Evolutionary conservation across 1,140 invertebrate species (phyloP), one percentile per base, ranked within the genome.

Genomic region (Drosophila truncata): DNA sequence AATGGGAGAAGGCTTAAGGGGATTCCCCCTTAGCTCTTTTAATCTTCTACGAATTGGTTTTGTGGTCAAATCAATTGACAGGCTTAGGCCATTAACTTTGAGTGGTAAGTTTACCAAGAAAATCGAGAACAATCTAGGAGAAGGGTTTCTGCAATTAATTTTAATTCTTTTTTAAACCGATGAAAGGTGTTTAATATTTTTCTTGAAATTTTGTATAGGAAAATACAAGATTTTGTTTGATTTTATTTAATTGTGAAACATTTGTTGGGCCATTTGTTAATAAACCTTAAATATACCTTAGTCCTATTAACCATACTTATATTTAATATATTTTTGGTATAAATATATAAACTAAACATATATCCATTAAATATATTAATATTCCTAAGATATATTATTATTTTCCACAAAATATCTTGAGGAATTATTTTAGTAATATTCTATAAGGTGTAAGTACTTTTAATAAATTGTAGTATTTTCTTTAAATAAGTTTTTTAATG

Each of bases 21-120:
- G 14, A 67, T 35, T 39, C 25, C n/a, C 25, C 31, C 23, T 25
- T 3, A 18, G 25, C 16, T 11, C n/a, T 2, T 2, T 37, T 1
- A 52, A 71, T 44, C 39, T 74, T 74, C 67, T 61, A 11, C 47
- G 67, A 73, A 76, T 50, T 58, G 52, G 60, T 13, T 76, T 42
- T 66, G 58, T 55, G 52, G 52, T 25, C 20, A 61, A 61, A 61
- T 52, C 44, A 61, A 67, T 13, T 52, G 62, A 50, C 31, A n/a
- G 46, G 35, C 49, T 67, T 52, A 42, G 62, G 35, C 18, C 14
- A 69, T 67, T 67, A 69, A 35, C 20, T 52, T 42, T 35, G 5
- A 66, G 35, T 47, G 33, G 9, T 5, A 11, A 16, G 33, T 18
- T 35, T 37, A 31, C 64, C 16, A 11, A 11, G 42, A 27, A 63